Evolutionary conservation across 2,797 vertebrate species (phyloP).

Genomic region (Morus bassanus): DNA sequence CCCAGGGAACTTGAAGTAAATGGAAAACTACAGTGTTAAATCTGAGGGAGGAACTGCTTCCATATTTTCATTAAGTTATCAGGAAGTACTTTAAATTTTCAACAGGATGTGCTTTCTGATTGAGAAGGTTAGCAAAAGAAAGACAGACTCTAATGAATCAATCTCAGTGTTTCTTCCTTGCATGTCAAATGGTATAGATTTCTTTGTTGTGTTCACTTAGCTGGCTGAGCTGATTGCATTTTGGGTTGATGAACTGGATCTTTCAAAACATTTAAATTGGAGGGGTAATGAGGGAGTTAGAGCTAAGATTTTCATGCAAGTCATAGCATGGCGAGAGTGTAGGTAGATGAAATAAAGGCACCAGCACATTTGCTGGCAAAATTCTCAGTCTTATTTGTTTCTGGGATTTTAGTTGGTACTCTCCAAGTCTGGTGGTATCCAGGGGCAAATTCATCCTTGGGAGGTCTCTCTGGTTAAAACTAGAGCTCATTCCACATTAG

Average conservation of each 20-base stretch:
- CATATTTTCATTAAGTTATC: conserved; percentile 36
- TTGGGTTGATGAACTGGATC: conserved; percentile 39
- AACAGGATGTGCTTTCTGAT: conserved; percentile 34
- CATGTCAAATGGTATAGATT: neutral
- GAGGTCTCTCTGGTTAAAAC: neutral
- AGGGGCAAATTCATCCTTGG: neutral
- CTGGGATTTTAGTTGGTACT: neutral
- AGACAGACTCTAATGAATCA: conserved; percentile 27
- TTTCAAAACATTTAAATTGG: conserved; percentile 45
- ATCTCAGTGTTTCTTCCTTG: conserved; percentile 23
- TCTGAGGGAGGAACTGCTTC: neutral
- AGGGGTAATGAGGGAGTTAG: conserved; percentile 11
- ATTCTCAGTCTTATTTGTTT: neutral
- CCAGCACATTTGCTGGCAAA: neutral
- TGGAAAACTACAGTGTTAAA: neutral
- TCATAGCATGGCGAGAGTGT: neutral
- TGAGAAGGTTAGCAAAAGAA: conserved; percentile 23
- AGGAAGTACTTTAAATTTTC: conserved; percentile 46
- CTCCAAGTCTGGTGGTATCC: neutral
- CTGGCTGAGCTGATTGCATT: conserved; percentile 41
- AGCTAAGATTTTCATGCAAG: neutral
- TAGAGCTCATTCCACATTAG: neutral
- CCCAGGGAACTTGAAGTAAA: neutral
- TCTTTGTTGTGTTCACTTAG: conserved; percentile 32
- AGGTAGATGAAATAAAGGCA: neutral